Conservation (phyloP, 2,113 vertebrate species). For the Microcebus lehilahytsara region DNA sequence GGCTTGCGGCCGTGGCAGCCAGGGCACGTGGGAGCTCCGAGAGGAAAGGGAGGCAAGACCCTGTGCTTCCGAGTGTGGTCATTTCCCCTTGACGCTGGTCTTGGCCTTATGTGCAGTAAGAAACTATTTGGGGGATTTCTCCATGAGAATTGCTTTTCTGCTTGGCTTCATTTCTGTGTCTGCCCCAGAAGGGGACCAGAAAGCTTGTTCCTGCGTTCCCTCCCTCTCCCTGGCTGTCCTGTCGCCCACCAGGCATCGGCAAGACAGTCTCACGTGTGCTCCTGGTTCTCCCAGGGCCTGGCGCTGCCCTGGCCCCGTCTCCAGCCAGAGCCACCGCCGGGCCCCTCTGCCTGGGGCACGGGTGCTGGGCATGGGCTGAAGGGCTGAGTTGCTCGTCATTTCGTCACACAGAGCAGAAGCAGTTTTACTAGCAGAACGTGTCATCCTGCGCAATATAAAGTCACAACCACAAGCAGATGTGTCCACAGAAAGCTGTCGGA, state of each 20-base stretch:
- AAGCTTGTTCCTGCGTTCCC: not conserved
- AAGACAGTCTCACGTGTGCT: rapidly evolving
- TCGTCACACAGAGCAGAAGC: not conserved
- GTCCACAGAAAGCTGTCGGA: not conserved
- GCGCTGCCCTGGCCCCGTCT: not conserved
- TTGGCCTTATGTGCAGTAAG: not conserved
- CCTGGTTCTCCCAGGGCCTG: not conserved
- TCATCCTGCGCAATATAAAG: not conserved
- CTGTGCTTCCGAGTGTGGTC: not conserved
- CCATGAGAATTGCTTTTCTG: not conserved
- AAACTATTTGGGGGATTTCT: not conserved
- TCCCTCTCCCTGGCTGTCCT: not conserved
- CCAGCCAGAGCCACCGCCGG: not conserved
- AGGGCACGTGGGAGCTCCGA: not conserved
- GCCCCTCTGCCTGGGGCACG: not conserved
- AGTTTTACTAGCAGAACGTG: not conserved
- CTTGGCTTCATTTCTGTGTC: not conserved
- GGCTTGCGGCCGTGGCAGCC: not conserved
- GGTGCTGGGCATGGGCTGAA: rapidly evolving
- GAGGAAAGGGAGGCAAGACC: not conserved
- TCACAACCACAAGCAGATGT: not conserved
- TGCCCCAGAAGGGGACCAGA: not conserved
- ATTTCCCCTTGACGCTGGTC: not conserved
- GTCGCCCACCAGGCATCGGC: rapidly evolving
- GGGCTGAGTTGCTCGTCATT: not conserved